These are phyloP conservation scores for Prietella phreatophila DNA, from an alignment of 2,113 vertebrate genomes.

Conservation along the genomic window DNA sequence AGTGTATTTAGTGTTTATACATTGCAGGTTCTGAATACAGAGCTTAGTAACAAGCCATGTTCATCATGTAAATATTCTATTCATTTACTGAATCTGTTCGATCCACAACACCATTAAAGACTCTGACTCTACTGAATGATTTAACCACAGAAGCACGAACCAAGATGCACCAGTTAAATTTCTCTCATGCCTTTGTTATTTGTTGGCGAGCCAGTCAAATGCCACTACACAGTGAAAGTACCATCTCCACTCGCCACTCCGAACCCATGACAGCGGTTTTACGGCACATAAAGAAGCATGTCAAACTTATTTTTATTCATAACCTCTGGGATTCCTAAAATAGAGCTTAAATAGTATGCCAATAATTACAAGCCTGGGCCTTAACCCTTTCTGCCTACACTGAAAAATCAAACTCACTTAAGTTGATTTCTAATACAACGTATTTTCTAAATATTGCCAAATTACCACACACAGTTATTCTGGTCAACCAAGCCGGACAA, in stretches of 20 bases:
- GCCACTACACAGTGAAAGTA: neutral
- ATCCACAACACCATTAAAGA: neutral
- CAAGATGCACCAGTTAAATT: neutral
- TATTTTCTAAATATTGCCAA: neutral
- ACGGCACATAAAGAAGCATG: constrained; percentile 25
- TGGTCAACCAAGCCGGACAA: neutral
- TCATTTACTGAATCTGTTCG: neutral
- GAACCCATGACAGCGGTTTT: neutral
- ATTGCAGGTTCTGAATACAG: neutral
- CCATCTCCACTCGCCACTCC: neutral
- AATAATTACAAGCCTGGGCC: constrained; percentile 27
- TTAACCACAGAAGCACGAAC: neutral
- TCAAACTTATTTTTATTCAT: constrained; percentile 49
- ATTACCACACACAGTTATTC: neutral
- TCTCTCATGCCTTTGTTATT: neutral
- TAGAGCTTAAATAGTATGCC: constrained; percentile 34
- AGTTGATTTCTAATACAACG: too few relatives aligned
- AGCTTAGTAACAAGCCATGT: neutral
- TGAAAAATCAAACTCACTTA: neutral
- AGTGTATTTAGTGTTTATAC: neutral
- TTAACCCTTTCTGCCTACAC: constrained; percentile 40
- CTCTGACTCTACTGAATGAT: neutral
- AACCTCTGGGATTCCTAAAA: constrained; percentile 45
- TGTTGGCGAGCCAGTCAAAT: neutral
- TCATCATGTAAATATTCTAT: neutral